These are phyloP conservation scores for Plebejus melissa DNA, from an alignment of 2,888 invertebrate genomes.

Conservation along the genomic window DNA sequence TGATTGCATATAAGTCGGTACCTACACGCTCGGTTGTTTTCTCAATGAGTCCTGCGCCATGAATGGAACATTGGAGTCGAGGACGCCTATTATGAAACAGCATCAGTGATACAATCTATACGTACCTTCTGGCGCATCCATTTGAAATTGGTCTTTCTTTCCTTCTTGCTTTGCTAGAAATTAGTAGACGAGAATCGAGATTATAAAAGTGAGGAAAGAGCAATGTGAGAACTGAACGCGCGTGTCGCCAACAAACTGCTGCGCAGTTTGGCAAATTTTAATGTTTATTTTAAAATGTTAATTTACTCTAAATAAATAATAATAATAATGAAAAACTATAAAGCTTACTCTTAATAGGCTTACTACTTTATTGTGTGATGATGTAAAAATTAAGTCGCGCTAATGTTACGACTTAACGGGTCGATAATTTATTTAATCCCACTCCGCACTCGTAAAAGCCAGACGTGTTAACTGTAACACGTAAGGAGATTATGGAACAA, in stretches of 20 bases:
- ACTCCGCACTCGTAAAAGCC: constrained; percentile 7
- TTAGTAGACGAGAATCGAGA: not conserved
- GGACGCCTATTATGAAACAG: constrained; percentile 56
- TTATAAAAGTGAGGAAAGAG: not conserved
- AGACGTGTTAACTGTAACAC: constrained; percentile 13
- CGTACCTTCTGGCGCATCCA: constrained; percentile 2
- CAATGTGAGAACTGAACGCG: not conserved
- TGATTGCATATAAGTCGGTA: constrained; percentile 52
- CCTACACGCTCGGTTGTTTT: constrained; percentile 48
- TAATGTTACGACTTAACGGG: not conserved
- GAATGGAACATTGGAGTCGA: constrained; percentile 54
- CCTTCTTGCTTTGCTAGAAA: not conserved
- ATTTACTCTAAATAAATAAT: too few relatives aligned
- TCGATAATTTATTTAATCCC: not conserved
- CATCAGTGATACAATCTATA: constrained; percentile 49
- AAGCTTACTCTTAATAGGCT: not conserved
- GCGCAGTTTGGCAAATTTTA: too few relatives aligned
- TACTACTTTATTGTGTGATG: not conserved
- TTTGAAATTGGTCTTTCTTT: not conserved
- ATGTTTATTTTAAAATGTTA: too few relatives aligned
- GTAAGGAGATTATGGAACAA: constrained; percentile 17
- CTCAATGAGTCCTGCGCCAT: constrained; percentile 51
- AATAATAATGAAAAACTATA: too few relatives aligned
- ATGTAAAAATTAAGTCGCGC: not conserved
- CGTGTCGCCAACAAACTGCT: too few relatives aligned